Evolutionary conservation across 2,113 vertebrate species (phyloP), one percentile per base, ranked within the genome.

Genomic region (Rhea pennata): DNA sequence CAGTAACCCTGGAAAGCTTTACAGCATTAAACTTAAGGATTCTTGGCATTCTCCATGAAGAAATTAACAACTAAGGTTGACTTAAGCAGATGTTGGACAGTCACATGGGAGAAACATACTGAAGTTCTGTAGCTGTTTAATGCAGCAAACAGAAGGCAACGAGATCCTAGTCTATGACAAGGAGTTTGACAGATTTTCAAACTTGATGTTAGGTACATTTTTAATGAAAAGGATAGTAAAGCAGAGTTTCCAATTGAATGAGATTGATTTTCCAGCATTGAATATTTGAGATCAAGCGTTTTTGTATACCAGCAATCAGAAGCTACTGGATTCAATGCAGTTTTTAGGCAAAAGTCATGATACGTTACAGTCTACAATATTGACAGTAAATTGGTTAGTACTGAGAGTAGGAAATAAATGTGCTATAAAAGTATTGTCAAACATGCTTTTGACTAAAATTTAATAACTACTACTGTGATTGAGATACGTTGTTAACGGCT

Each of bases 321-420:
- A 78, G n/a, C 39, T 84, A 14, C 0, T 2, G 5, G 4, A 9
- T 54, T 92, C 22, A n/a, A 33, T 51, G 27, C 39, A 56, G 26
- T 48, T 79, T 9, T 36, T 17, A 3, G 46, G 27, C 51, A 13
- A 14, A 67, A 51, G 61, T 77, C 48, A 14, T 8, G 33, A 20
- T 53, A 13, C 0, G 0, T 69, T 62, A 15, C 59, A 70, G 61
- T 1, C 3, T 3, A 2, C 66, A 23, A 10, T 74, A 54, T 2
- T 12, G 12, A 20, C 54, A 46, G 46, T 27, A 36, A 33, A 7
- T 44, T n/a, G 31, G 4, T 84, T 75, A 21, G 8, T 64, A 7
- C 51, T 87, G 40, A 39, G 81, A 89, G 8, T 29, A 66, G 54
- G 15, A 2, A 5, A 82, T 59, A 64, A 81, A 59, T 59, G 51